Evolutionary conservation across 1,140 invertebrate genomes (phyloP).

Genomic region (Teleopsis dalmanni): DNA sequence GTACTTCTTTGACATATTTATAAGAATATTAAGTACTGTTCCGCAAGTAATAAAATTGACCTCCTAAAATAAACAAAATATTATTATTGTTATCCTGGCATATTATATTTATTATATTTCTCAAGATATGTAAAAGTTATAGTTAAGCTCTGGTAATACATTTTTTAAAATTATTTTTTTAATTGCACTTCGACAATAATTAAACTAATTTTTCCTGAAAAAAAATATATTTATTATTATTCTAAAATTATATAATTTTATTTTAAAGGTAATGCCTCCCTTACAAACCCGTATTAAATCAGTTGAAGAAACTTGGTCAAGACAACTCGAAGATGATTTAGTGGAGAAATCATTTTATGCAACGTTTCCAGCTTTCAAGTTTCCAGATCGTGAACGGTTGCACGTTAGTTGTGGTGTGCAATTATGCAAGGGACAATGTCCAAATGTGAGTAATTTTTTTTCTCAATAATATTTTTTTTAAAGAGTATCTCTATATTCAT

Average conservation of each 20-base stretch:
- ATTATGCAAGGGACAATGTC: constrained; percentile 59
- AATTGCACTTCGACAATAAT: neutral
- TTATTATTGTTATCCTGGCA: too few relatives aligned
- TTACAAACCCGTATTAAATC: constrained; percentile 28
- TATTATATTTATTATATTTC: too few relatives aligned
- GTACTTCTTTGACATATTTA: too few relatives aligned
- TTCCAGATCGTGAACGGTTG: constrained; percentile 64
- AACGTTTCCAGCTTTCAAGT: constrained; percentile 70
- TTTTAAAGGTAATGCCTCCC: constrained; percentile 38
- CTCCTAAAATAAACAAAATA: too few relatives aligned
- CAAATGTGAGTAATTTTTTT: constrained; percentile 50
- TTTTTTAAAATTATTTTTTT: too few relatives aligned
- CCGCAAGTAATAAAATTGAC: too few relatives aligned
- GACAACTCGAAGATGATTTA: constrained; percentile 39
- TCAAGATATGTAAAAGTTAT: too few relatives aligned
- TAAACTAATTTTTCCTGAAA: neutral
- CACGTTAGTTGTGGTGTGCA: constrained; percentile 61
- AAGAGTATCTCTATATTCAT: too few relatives aligned
- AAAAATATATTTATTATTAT: neutral
- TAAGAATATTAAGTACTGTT: too few relatives aligned
- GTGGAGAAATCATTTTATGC: constrained; percentile 46
- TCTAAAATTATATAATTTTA: neutral
- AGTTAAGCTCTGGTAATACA: too few relatives aligned
- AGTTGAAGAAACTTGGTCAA: constrained; percentile 43
- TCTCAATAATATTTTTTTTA: too few relatives aligned